These are phyloP conservation scores for Habropoda laboriosa DNA, from an alignment of 1,140 invertebrate species.

Conservation along the genomic window DNA sequence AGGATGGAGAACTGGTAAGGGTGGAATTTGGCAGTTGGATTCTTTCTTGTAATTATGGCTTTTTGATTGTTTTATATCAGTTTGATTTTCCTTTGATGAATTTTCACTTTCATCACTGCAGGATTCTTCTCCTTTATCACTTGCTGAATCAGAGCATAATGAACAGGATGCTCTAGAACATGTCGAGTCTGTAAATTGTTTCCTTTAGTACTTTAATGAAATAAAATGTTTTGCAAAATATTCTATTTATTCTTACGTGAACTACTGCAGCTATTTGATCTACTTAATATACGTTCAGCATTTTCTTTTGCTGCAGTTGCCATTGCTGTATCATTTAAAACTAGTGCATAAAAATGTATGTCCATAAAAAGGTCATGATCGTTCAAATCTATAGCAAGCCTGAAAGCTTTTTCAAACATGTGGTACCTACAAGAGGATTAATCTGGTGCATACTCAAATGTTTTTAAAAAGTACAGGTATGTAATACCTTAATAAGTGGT, in stretches of 20 bases:
- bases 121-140: slow-evolving; percentile 78
- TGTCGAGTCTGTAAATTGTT: slow-evolving; percentile 80
- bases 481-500: slow-evolving; percentile 87
- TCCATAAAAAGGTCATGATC: slow-evolving; percentile 93
- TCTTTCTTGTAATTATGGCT: slow-evolving; percentile 76
- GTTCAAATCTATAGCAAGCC: slow-evolving; percentile 91
- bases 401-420: slow-evolving; percentile 92
- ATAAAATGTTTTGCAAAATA: slow-evolving; percentile 14
- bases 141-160: slow-evolving; percentile 80
- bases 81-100: slow-evolving; percentile 70
- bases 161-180: slow-evolving; percentile 83
- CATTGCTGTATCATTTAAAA: slow-evolving; percentile 86
- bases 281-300: slow-evolving; percentile 85
- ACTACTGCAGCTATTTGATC: slow-evolving; percentile 83
- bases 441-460: slow-evolving; percentile 16
- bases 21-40: slow-evolving; percentile 75
- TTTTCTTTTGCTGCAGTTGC: slow-evolving; percentile 89
- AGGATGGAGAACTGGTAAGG: slow-evolving; percentile 70
- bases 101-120: slow-evolving; percentile 76
- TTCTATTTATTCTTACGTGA: slow-evolving; percentile 75
- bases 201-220: neutral
- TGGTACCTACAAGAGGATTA: slow-evolving; percentile 83
- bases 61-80: slow-evolving; percentile 63
- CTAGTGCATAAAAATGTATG: slow-evolving; percentile 89
- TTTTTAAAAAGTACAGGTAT: neutral